Evolutionary conservation across 2,888 invertebrate species (phyloP).

Genomic region (Sphaeridia pumilis): DNA sequence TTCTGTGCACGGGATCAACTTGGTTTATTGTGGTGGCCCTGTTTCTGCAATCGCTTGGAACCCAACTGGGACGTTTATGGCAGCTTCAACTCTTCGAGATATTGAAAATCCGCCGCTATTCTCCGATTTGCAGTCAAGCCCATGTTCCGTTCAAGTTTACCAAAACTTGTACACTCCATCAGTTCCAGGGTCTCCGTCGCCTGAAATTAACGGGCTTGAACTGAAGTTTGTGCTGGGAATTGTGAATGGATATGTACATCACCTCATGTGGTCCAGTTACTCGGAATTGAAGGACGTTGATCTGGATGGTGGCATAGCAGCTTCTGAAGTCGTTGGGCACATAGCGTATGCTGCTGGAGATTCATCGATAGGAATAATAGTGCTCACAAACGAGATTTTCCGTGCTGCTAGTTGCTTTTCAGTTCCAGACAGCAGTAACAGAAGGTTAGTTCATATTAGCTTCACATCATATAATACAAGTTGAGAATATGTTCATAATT

Average conservation of each 20-base stretch:
- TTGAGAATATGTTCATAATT: too few species aligned
- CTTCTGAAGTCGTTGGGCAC: constrained; percentile 20
- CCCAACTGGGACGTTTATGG: constrained; percentile 29
- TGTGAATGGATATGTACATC: constrained; percentile 24
- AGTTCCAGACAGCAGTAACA: too few species aligned
- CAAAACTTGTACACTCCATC: neutral
- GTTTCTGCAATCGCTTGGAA: constrained; percentile 28
- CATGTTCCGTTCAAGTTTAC: constrained; percentile 26
- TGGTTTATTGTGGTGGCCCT: constrained; percentile 25
- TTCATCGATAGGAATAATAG: constrained; percentile 20
- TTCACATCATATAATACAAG: too few species aligned
- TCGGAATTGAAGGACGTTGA: constrained; percentile 11
- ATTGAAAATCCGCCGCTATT: constrained; percentile 15
- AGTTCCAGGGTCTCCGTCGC: neutral
- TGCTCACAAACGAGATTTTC: too few species aligned
- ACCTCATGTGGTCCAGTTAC: constrained; percentile 30
- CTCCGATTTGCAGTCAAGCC: neutral
- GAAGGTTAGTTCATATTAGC: too few species aligned
- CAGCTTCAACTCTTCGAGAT: constrained; percentile 22
- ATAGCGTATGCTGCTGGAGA: constrained; percentile 26
- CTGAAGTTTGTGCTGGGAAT: constrained; percentile 21
- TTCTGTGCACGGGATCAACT: constrained; percentile 5
- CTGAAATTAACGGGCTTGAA: neutral
- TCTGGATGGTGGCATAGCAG: too few species aligned
- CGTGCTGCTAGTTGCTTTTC: too few species aligned